Conservation (phyloP, 2,888 invertebrate genomes). For the Bellardia bayeri region DNA sequence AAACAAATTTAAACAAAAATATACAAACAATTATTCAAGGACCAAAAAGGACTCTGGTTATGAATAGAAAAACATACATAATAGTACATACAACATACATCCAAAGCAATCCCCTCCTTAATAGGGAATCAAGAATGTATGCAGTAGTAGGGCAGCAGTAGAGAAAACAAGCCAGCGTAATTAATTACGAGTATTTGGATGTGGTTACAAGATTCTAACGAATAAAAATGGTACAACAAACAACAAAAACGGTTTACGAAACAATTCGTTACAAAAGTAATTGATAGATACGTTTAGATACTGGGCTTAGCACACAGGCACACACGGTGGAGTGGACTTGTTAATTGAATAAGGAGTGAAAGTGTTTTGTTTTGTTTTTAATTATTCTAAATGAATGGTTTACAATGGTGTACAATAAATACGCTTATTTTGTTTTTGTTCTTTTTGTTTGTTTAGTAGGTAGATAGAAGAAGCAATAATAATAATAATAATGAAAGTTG, state of each 20-base stretch:
- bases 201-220: slow-evolving; percentile 13
- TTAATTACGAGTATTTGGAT: neutral
- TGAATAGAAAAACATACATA: slow-evolving; percentile 1
- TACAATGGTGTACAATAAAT: slow-evolving; percentile 31
- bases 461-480: slow-evolving; percentile 30
- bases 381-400: slow-evolving; percentile 3
- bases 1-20: slow-evolving; percentile 25
- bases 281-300: neutral
- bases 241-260: slow-evolving; percentile 41
- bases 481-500: slow-evolving; percentile 1
- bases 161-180: slow-evolving; percentile 47
- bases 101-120: neutral
- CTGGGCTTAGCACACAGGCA: slow-evolving; percentile 29
- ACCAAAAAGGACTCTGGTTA: slow-evolving; percentile 12
- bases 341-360: slow-evolving; percentile 27
- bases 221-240: slow-evolving; percentile 36
- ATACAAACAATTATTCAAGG: neutral
- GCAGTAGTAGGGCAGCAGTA: slow-evolving; percentile 13
- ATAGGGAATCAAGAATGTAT: slow-evolving; percentile 30
- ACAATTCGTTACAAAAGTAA: slow-evolving; percentile 20
- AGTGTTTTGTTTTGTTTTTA: slow-evolving; percentile 31
- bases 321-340: slow-evolving; percentile 15
- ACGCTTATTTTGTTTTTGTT: slow-evolving; percentile 7
- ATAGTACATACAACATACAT: slow-evolving; percentile 15
- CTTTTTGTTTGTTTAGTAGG: neutral